phyloP scores from a whole-genome alignment of 2,888 invertebrate species.

The Sabatieria punctata region DNA sequence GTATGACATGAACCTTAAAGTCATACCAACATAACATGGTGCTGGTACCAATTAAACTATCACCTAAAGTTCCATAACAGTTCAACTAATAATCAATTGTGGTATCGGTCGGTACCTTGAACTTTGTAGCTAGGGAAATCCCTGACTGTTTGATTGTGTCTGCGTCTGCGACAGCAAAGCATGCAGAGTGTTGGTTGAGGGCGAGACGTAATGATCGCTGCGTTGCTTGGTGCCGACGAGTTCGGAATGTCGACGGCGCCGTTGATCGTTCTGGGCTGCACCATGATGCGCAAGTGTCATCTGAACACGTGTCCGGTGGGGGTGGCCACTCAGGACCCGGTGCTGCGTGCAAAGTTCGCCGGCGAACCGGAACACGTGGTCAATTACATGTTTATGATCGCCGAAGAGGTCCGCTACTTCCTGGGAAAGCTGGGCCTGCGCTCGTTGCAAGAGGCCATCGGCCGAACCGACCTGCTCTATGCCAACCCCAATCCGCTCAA shows the following conservation, averaged over 20 bases:
- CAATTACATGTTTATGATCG: constrained; percentile 90
- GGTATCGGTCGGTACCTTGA: too few relatives aligned
- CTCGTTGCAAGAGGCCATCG: constrained; percentile 55
- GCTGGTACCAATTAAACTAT: too few relatives aligned
- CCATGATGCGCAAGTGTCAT: constrained; percentile 99
- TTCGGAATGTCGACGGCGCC: constrained; percentile 97
- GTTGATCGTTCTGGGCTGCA: constrained; percentile 89
- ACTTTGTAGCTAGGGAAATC: too few relatives aligned
- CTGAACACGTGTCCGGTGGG: constrained; percentile 98
- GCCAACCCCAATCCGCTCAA: constrained; percentile 51
- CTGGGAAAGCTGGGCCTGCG: constrained; percentile 81
- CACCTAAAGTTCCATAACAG: too few relatives aligned
- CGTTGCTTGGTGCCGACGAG: constrained; percentile 88
- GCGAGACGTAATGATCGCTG: constrained; percentile 88
- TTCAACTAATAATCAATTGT: too few relatives aligned
- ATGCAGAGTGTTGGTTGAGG: constrained; percentile 42
- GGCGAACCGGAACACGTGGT: constrained; percentile 94
- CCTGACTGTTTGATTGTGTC: too few relatives aligned
- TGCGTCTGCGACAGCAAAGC: too few relatives aligned
- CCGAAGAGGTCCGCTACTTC: constrained; percentile 79
- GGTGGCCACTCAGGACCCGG: constrained; percentile 82
- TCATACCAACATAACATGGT: too few relatives aligned
- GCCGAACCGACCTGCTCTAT: constrained; percentile 69
- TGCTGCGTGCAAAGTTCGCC: constrained; percentile 79
- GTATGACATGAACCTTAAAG: too few relatives aligned